These are phyloP conservation scores for Nanorana parkeri DNA, from an alignment of 2,113 vertebrate genomes.

Conservation along the genomic window DNA sequence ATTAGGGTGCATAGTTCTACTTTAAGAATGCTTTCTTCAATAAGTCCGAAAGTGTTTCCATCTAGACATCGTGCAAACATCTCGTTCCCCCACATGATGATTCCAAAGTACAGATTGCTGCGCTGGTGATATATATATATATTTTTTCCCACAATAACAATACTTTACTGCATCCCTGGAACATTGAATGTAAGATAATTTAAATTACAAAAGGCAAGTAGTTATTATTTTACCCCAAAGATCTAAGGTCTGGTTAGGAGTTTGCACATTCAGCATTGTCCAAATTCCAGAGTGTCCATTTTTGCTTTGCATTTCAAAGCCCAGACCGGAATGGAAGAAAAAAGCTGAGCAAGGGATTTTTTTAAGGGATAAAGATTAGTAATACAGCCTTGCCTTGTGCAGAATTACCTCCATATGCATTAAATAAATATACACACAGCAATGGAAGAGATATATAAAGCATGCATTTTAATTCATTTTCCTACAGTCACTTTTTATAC, in stretches of 20 bases:
- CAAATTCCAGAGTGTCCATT: conserved; percentile 54
- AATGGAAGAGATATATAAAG: conserved; percentile 35
- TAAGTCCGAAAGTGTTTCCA: background rate
- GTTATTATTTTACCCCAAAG: conserved; percentile 58
- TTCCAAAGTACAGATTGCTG: conserved; percentile 17
- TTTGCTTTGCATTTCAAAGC: conserved; percentile 54
- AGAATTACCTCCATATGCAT: conserved; percentile 40
- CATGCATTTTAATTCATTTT: conserved; percentile 37
- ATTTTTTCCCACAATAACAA: conserved; percentile 31
- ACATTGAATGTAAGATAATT: conserved; percentile 49
- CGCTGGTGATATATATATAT: conserved; percentile 15
- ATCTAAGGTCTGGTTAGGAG: conserved; percentile 49
- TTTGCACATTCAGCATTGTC: conserved; percentile 57
- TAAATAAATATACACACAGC: conserved; percentile 51
- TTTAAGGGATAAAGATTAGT: conserved; percentile 51
- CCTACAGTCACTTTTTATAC: conserved; percentile 17
- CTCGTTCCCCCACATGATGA: background rate
- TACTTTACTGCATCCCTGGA: conserved; percentile 46
- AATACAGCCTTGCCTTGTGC: conserved; percentile 29
- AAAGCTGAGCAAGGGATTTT: conserved; percentile 47
- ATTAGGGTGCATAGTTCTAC: background rate
- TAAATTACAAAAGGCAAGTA: conserved; percentile 54
- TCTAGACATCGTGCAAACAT: background rate
- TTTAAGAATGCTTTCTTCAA: background rate
- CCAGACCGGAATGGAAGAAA: conserved; percentile 30